Base-by-base conservation (phyloP, 2,888 invertebrate genomes). In the Hypomecis punctinalis region DNA sequence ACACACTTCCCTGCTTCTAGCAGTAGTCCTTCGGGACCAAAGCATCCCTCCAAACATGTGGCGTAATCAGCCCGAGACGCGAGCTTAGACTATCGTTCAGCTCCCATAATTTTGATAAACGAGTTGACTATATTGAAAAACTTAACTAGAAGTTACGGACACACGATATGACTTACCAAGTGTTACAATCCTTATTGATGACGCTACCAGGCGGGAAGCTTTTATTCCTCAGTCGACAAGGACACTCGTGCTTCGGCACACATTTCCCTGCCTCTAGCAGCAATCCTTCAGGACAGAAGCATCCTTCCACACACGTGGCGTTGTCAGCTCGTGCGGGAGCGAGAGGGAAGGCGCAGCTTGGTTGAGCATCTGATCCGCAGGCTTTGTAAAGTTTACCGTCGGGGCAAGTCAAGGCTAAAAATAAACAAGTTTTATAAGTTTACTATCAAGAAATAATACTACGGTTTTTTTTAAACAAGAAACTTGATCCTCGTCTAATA, bases 41-140 rank as follows among this genome's bases (percentile, higher is more conserved):
- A 97, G 83, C 98, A 98, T 0, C 98, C 98, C 80, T 98, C 98
- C 57, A 96, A 95, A 77, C 98, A 98, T 36, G 93, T 87, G 5
- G 90, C 86, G 61, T 89, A 86, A 48, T 81, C 83, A 0, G 86
- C 68, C 51, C 64, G 79, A 37, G 73, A n/a, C n/a, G n/a, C 72
- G 2, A 77, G 68, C 23, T 23, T 23, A 23, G 23, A 1, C 23
- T 23, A 23, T 23, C 23, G 3, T 23, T 23, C 23, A 23, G 23
- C 23, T 23, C 23, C 23, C 23, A 23, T 23, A 23, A 23, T 3
- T 23, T 23, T 23, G 23, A 23, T 23, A 23, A 23, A 23, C 23
- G 23, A 23, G 1, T 23, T 23, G 3, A 23, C 23, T 23, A 23
- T 23, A 1, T 23, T 23, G 23, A 3, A 23, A 23, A 23, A 23